A percentile compares a stretch with the other conserved stretches of the same genome.
phyloP scores from a whole-genome alignment of 2,888 invertebrate genomes.

The Sisyra terminalis region DNA sequence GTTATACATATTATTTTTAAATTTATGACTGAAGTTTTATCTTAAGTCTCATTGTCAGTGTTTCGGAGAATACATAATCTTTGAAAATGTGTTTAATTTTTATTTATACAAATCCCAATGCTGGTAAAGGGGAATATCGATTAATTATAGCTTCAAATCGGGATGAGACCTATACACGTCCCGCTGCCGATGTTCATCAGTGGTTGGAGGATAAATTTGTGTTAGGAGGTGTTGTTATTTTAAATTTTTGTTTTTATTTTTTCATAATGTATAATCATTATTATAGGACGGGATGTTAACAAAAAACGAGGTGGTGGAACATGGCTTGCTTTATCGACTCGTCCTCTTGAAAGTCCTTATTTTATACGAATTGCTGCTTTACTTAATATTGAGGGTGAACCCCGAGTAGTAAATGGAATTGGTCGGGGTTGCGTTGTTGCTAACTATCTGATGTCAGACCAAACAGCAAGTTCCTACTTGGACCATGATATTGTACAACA shows the following conservation, averaged over 20 bases:
- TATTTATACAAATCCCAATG: conserved; percentile 42
- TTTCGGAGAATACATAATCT: no score
- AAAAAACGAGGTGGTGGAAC: conserved; percentile 61
- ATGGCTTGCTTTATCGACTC: conserved; percentile 53
- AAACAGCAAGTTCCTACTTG: conserved; percentile 33
- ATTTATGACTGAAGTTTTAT: no score
- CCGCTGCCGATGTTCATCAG: conserved; percentile 39
- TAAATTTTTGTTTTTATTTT: no score
- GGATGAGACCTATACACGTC: conserved; percentile 59
- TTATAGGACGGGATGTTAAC: conserved; percentile 55
- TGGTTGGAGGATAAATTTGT: conserved; percentile 42
- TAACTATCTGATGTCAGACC: conserved; percentile 37
- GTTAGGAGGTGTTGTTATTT: conserved; percentile 46
- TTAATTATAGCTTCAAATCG: conserved; percentile 63
- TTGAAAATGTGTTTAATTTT: conserved; percentile 66
- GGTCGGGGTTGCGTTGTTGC: conserved; percentile 55
- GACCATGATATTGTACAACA: conserved; percentile 27
- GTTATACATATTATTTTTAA: no score
- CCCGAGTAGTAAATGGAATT: conserved; percentile 26
- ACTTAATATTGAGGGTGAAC: conserved; percentile 52
- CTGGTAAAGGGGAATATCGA: conserved; percentile 41
- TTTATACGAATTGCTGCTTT: conserved; percentile 42
- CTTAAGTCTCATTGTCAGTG: no score
- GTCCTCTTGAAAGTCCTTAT: conserved; percentile 21
- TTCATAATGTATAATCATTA: conserved; percentile 5